Evolutionary conservation across 2,888 invertebrate genomes (phyloP).

Genomic region (Heliconius cydno): DNA sequence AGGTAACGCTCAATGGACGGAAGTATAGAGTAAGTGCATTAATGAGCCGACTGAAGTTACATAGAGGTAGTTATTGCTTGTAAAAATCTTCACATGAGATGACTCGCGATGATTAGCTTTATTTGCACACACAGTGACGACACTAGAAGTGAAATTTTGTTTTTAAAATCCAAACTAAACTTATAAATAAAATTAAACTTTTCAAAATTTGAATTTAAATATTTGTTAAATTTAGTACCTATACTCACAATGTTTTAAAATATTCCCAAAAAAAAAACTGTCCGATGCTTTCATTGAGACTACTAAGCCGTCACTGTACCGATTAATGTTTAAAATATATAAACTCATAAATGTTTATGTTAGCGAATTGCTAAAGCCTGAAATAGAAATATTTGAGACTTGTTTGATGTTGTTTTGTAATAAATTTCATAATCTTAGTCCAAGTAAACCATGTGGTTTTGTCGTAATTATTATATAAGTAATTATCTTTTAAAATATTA

Average conservation of each 20-base stretch:
- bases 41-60: slow-evolving; percentile 73
- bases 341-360: neutral
- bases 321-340: slow-evolving; percentile 18
- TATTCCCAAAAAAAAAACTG: neutral
- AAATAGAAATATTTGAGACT: slow-evolving; percentile 19
- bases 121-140: slow-evolving; percentile 18
- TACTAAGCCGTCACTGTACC: slow-evolving; percentile 1
- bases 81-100: slow-evolving; percentile 43
- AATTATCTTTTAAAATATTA: too few species aligned
- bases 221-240: neutral
- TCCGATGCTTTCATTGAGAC: neutral
- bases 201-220: neutral
- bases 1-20: slow-evolving; percentile 58
- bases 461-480: neutral
- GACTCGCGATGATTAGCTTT: slow-evolving; percentile 59
- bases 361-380: slow-evolving; percentile 10
- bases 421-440: neutral
- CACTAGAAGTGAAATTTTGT: neutral
- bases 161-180: neutral
- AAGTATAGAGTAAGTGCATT: slow-evolving; percentile 61
- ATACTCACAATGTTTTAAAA: neutral
- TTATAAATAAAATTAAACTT: neutral
- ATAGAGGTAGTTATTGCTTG: slow-evolving; percentile 62
- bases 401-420: neutral
- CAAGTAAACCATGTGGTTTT: neutral